A percentile compares a stretch with the other conserved stretches of the same genome.
phyloP scores from a whole-genome alignment of 2,888 invertebrate genomes.

The Hirudinaria manillensis region DNA sequence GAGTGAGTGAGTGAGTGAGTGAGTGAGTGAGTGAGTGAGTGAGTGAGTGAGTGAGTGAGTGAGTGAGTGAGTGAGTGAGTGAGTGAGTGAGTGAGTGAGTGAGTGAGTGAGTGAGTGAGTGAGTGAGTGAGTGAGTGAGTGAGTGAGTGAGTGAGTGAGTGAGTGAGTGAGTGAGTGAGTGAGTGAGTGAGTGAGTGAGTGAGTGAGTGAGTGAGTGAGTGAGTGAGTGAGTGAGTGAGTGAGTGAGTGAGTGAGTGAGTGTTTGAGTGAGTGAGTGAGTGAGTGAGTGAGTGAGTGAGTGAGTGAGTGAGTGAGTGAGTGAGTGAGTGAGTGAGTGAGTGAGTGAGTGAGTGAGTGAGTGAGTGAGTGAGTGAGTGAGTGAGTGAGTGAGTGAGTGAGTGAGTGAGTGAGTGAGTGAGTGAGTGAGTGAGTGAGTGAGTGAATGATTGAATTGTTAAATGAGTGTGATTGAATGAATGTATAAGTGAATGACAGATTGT shows the following conservation, averaged over 20 bases:
- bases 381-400: too few species aligned
- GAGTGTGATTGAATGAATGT: neutral
- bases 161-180: neutral
- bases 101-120: neutral
- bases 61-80: conserved; percentile 6
- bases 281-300: conserved; percentile 7
- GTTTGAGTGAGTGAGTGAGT: neutral
- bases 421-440: neutral
- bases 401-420: neutral
- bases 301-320: conserved; percentile 6
- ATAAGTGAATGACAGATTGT: neutral
- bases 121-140: conserved; percentile 1
- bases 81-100: conserved; percentile 13
- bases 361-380: conserved; percentile 6
- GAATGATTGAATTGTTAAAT: neutral
- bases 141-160: neutral
- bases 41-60: conserved; percentile 10
- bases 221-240: conserved; percentile 6
- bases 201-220: conserved; percentile 14
- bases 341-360: conserved; percentile 18
- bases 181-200: conserved; percentile 11
- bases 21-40: neutral
- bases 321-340: conserved; percentile 18
- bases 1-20: too few species aligned
- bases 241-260: neutral